Conservation (phyloP, 2,113 vertebrate species). For the Syngnathoides biaculeatus region DNA sequence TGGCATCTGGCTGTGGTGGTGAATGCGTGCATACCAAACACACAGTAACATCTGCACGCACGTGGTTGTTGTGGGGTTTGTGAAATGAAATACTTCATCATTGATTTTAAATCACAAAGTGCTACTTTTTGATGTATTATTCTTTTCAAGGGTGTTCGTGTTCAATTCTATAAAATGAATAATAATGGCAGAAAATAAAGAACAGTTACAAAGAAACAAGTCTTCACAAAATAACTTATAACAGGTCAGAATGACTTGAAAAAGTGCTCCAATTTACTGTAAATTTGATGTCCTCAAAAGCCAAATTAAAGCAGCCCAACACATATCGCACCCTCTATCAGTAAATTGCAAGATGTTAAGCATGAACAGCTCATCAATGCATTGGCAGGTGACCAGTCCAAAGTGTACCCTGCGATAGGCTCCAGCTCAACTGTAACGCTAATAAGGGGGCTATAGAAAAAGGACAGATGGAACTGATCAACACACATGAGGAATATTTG, state of each 20-base stretch:
- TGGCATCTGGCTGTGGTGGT: constrained; percentile 5
- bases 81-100: constrained; percentile 12
- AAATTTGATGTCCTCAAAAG: constrained; percentile 13
- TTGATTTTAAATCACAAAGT: background rate
- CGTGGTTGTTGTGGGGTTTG: constrained; percentile 5
- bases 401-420: too few relatives aligned
- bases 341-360: constrained; percentile 6
- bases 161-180: constrained; percentile 24
- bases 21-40: constrained; percentile 8
- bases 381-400: background rate
- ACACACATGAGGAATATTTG: too few relatives aligned
- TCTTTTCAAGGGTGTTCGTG: background rate
- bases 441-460: too few relatives aligned
- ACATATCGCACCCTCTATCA: background rate
- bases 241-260: constrained; percentile 30
- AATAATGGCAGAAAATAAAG: constrained; percentile 19
- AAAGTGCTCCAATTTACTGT: too few relatives aligned
- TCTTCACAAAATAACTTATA: constrained; percentile 14
- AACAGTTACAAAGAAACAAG: constrained; percentile 22
- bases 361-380: constrained; percentile 18
- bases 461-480: too few relatives aligned
- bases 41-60: too few relatives aligned
- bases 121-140: background rate
- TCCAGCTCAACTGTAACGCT: too few relatives aligned
- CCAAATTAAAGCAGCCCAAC: constrained; percentile 8